A percentile compares a stretch with the other conserved stretches of the same genome.
Conservation (phyloP, 2,113 vertebrate genomes). For the Mastomys natalensis region DNA sequence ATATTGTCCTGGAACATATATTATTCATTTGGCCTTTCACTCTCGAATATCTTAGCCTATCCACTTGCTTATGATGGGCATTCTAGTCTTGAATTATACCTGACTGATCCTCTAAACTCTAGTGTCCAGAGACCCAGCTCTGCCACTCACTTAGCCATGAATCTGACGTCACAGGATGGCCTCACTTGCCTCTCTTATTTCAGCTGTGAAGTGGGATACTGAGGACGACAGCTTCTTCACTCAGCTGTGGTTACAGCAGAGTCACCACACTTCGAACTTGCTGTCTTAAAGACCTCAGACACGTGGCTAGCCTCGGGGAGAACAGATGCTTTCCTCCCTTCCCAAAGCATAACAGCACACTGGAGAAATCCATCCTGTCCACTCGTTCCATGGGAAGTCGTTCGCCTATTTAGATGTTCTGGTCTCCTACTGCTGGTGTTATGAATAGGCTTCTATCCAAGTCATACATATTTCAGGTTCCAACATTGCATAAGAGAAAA, state of each 20-base stretch:
- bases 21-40: neutral
- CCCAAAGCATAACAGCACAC: neutral
- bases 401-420: neutral
- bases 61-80: neutral
- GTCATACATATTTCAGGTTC: neutral
- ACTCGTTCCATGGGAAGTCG: neutral
- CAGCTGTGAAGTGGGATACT: neutral
- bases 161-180: neutral
- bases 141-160: neutral
- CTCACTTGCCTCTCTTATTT: neutral
- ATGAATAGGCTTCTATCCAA: conserved; percentile 27
- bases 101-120: neutral
- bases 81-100: neutral
- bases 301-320: neutral
- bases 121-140: neutral
- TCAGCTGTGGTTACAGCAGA: neutral
- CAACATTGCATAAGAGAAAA: neutral
- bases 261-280: neutral
- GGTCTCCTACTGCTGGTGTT: neutral
- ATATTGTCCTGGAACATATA: neutral
- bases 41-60: neutral
- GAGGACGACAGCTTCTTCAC: neutral
- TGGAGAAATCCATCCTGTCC: neutral
- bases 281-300: neutral
- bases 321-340: neutral